Percentiles rank a stretch among this genome's conserved stretches.
Evolutionary conservation across 2,113 vertebrate species (phyloP).

Genomic region (Ptilorrhoa leucosticta): DNA sequence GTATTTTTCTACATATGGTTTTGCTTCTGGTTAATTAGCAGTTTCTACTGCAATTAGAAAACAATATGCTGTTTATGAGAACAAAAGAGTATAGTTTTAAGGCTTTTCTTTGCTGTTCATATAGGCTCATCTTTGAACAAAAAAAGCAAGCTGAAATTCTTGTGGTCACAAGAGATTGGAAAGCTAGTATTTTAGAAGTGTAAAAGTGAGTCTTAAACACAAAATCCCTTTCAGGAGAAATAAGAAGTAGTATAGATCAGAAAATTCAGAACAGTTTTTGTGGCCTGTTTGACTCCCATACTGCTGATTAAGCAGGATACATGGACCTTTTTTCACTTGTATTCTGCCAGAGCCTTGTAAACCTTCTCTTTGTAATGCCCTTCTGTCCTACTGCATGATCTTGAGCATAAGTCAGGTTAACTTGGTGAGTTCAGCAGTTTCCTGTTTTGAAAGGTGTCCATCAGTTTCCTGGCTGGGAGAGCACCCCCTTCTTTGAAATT

Average conservation of each 20-base stretch:
- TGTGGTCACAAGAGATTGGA: background rate
- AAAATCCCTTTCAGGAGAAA: background rate
- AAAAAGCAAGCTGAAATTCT: background rate
- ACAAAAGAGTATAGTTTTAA: background rate
- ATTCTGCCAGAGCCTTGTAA: background rate
- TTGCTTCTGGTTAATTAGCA: conserved; percentile 18
- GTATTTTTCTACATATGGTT: background rate
- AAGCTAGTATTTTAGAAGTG: background rate
- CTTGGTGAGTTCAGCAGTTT: background rate
- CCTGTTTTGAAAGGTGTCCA: conserved; percentile 12
- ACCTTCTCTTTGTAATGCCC: background rate
- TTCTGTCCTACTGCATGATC: background rate
- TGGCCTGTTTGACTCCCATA: background rate
- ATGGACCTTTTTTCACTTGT: background rate
- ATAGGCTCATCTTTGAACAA: background rate
- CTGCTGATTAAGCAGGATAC: background rate
- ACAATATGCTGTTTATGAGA: background rate
- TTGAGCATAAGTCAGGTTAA: background rate
- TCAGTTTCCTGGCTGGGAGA: background rate
- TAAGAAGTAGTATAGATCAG: background rate
- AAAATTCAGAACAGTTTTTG: background rate
- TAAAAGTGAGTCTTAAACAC: background rate
- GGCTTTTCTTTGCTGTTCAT: background rate
- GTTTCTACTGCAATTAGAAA: conserved; percentile 1
- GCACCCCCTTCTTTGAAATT: background rate